A percentile compares a stretch with the other conserved stretches of the same genome.
Evolutionary conservation across 2,797 vertebrate genomes (phyloP).

Genomic region (Bucorvus abyssinicus): DNA sequence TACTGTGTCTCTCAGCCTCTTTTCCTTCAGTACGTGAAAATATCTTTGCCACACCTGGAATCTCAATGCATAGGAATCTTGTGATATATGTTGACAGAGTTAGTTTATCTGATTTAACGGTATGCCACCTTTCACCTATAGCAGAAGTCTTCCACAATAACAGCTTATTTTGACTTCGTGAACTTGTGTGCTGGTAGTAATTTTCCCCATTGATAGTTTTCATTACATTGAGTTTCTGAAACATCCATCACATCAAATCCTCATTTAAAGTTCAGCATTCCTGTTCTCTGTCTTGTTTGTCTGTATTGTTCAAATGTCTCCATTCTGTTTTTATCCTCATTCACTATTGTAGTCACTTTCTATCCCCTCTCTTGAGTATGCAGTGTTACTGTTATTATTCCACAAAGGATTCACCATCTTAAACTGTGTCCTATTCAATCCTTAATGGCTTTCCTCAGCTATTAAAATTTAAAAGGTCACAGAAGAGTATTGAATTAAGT

Average conservation of each 20-base stretch:
- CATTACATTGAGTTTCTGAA: background rate
- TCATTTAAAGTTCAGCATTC: background rate
- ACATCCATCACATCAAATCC: background rate
- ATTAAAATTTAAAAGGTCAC: background rate
- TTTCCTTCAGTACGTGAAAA: background rate
- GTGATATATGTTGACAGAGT: background rate
- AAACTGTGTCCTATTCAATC: background rate
- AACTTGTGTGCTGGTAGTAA: background rate
- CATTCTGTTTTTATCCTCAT: background rate
- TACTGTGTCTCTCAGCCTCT: background rate
- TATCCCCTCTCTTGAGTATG: background rate
- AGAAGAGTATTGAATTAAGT: background rate
- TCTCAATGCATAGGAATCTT: background rate
- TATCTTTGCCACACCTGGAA: background rate
- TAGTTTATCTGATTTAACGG: background rate
- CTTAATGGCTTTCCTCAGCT: background rate
- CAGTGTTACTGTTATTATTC: background rate
- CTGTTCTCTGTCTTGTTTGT: background rate
- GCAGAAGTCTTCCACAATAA: background rate
- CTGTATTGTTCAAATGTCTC: background rate
- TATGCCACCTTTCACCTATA: background rate
- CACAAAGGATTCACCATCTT: background rate
- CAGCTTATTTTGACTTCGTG: background rate
- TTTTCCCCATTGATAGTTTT: background rate
- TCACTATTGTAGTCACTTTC: background rate